These are phyloP conservation scores for Pionites leucogaster DNA, from an alignment of 2,113 vertebrate species.

Conservation along the genomic window DNA sequence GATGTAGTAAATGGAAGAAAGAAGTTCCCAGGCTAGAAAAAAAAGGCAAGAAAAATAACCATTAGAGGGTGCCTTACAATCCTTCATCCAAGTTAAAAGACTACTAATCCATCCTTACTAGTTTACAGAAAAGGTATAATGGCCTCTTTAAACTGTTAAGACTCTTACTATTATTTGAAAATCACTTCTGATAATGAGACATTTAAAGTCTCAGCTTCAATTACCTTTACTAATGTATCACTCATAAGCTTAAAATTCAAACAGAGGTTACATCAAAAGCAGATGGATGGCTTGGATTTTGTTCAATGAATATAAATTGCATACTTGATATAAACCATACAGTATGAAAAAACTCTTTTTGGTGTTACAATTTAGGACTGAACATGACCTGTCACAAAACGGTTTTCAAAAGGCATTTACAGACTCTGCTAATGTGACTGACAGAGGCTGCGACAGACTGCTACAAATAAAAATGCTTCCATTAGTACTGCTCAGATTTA, in stretches of 20 bases:
- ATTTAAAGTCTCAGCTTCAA: slow-evolving; percentile 58
- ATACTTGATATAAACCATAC: not conserved
- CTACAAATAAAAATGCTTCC: not conserved
- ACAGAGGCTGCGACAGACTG: not conserved
- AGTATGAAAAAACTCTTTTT: not conserved
- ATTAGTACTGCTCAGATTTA: not conserved
- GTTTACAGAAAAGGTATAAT: slow-evolving; percentile 54
- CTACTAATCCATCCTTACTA: slow-evolving; percentile 37
- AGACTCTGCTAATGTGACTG: not conserved
- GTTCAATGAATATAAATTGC: slow-evolving; percentile 46
- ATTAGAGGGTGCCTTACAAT: slow-evolving; percentile 10
- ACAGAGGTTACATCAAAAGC: slow-evolving; percentile 59
- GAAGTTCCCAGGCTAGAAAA: slow-evolving; percentile 84
- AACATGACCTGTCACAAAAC: not conserved
- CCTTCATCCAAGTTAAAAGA: slow-evolving; percentile 30
- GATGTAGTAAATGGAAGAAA: slow-evolving; percentile 91
- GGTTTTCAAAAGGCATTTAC: not conserved
- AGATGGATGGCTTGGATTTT: slow-evolving; percentile 41
- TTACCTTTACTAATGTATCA: slow-evolving; percentile 55
- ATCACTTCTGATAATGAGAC: slow-evolving; percentile 46
- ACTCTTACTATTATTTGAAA: slow-evolving; percentile 56
- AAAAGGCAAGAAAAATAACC: slow-evolving; percentile 26
- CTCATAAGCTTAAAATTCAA: slow-evolving; percentile 59
- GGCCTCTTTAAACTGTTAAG: slow-evolving; percentile 48
- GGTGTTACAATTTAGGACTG: not conserved